Base-by-base conservation (phyloP, 2,113 vertebrate genomes). In the Edolisoma coerulescens region DNA sequence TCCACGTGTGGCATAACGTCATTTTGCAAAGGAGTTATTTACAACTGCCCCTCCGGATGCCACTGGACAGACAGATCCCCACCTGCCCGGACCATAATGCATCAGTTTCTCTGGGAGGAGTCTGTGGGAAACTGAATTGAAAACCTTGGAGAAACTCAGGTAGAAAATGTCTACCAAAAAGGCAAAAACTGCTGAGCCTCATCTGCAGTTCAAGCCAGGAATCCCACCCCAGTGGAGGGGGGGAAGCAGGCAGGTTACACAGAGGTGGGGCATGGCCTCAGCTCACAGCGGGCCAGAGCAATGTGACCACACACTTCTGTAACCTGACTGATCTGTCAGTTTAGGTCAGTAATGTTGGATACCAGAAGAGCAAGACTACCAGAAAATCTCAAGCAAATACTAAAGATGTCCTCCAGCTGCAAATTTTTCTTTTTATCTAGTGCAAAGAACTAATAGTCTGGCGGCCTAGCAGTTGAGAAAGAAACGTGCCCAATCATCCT, bases 361-460 rank as follows among this genome's bases (percentile, higher is more conserved):
- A 85, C 13, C 26, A 89, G 85, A 90, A 95, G 77, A 60, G 83
- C 61, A 89, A 96, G 65, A 33, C 63, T 93, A 90, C 70, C 74
- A 94, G 42, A 84, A 96, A 96, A 97, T 93, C 81, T 76, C 42
- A 39, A 95, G 87, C 78, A 93, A 96, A 97, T 94, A 54, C 64
- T 50, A 90, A 65, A 92, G n/a, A 78, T 87, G 44, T 89, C 74
- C 69, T 95, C 54, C 47, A 96, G 85, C 42, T 56, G 85, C 67
- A 91, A 92, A 91, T 94, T 83, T 90, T 42, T 95, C 61, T 96
- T 95, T 70, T 35, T 64, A 21, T 78, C 79, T 61, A 37, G 50
- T 42, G 73, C 35, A 79, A 89, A 80, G 53, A 78, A 45, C n/a
- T 93, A 73, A 84, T 73, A 74, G 49, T 76, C 57, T 74, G 54